Conservation (phyloP, 2,888 invertebrate species). For the Sinopyrophorus schimmeli region DNA sequence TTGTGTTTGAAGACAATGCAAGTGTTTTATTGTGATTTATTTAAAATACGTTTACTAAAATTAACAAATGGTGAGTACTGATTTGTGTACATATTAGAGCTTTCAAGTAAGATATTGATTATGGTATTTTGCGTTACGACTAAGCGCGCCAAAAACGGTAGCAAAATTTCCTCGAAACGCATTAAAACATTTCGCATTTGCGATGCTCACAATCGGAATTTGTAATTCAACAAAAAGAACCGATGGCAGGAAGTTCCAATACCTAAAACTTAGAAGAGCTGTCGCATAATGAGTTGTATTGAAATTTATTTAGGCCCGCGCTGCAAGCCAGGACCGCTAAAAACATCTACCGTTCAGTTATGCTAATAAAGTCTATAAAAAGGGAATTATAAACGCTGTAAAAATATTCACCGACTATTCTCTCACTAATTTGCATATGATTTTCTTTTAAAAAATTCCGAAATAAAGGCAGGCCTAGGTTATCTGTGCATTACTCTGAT, state of each 20-base stretch:
- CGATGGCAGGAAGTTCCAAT: constrained; percentile 24
- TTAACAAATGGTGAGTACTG: too few species aligned
- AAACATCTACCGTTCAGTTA: constrained; percentile 49
- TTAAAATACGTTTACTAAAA: too few species aligned
- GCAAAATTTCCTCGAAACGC: too few species aligned
- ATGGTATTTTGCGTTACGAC: too few species aligned
- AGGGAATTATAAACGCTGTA: constrained; percentile 56
- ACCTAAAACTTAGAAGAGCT: constrained; percentile 26
- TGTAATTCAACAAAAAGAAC: constrained; percentile 13
- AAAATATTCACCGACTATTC: constrained; percentile 56
- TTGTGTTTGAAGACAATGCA: too few species aligned
- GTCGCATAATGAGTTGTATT: constrained; percentile 30
- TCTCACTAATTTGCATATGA: constrained; percentile 55
- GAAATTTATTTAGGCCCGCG: constrained; percentile 30
- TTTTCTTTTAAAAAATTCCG: constrained; percentile 49
- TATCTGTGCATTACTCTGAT: constrained; percentile 48
- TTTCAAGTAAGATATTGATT: too few species aligned
- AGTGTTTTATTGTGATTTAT: too few species aligned
- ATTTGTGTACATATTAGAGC: too few species aligned
- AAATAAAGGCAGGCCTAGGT: constrained; percentile 49
- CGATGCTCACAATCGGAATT: constrained; percentile 9
- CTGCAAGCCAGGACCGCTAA: constrained; percentile 31
- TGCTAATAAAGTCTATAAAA: constrained; percentile 55
- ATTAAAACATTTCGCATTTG: too few species aligned
- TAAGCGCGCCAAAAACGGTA: too few species aligned